Evolutionary conservation across 2,797 vertebrate genomes (phyloP).

Genomic region (Gallinago solitaria): DNA sequence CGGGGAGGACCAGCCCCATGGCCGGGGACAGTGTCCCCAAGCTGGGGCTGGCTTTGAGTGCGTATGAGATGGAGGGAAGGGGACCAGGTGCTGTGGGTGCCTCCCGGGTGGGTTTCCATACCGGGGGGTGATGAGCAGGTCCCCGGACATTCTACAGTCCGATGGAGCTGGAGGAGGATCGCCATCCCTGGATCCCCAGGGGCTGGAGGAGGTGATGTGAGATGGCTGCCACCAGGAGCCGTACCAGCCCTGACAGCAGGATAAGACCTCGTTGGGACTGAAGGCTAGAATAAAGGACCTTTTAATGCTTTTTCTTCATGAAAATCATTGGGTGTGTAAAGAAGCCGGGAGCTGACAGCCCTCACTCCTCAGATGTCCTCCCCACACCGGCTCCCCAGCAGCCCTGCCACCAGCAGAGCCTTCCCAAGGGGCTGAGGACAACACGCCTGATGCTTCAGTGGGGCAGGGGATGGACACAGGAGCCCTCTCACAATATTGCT

Average conservation of each 20-base stretch:
- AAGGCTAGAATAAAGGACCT: not conserved
- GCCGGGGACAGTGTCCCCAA: not conserved
- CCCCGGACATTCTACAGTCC: not conserved
- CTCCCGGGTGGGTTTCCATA: not conserved
- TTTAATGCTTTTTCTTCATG: not conserved
- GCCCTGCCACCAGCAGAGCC: not conserved
- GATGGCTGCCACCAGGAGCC: not conserved
- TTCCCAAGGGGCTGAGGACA: not conserved
- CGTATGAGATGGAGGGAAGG: not conserved
- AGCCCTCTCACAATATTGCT: fast-evolving
- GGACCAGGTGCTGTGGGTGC: fast-evolving
- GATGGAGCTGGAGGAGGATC: not conserved
- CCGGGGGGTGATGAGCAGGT: not conserved
- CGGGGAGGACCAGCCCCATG: not conserved
- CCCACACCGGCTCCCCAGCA: not conserved
- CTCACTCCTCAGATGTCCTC: not conserved
- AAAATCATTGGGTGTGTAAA: not conserved
- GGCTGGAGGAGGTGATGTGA: not conserved
- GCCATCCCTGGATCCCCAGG: not conserved
- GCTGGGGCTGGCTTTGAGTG: not conserved
- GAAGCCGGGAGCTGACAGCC: not conserved
- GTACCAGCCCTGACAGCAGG: not conserved
- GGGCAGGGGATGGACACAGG: fast-evolving
- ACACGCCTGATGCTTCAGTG: fast-evolving
- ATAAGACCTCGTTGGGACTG: not conserved